Evolutionary conservation across 2,888 invertebrate genomes (phyloP), one percentile per base, ranked within the genome.

Genomic region (Unio pictorum): DNA sequence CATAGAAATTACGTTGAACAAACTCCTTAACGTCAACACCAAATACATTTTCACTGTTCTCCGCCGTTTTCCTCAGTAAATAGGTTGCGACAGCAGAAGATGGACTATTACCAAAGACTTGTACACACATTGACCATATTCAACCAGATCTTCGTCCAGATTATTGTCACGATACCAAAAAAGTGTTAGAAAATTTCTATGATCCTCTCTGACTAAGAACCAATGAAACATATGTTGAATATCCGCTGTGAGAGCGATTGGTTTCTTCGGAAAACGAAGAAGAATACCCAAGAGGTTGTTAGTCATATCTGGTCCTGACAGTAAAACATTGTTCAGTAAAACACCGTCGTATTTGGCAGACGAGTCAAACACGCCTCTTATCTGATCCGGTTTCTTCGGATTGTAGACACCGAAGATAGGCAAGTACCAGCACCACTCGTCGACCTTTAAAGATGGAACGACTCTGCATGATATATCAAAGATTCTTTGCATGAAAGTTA

Each of bases 141-240:
- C 71, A 5, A 66, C 34, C 7, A 70, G 54, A 4, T 56, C 63
- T 23, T 67, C 70, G 3, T 61, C 34, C 18, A 63, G 61, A 61
- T 70, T 67, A 61, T 75, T 73, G 26, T 80, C 70, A 55, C 60
- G n/a, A 55, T 71, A 72, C 75, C 78, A 78, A 18, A 78, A 63
- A 61, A 78, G 76, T 20, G 70, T 55, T 7, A 75, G 58, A 61
- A 55, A 78, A 30, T 30, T 30, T 6, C 30, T 30, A 30, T 5
- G 30, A 30, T 30, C 5, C 30, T 30, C 69, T 17, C 62, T 18
- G 3, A 79, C 77, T n/a, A 28, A 17, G 59, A 78, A 75, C 11
- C 69, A 69, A 57, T 74, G 69, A 58, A 79, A 76, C 76, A 79
- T 79, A 45, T 73, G 75, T 60, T 79, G 66, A 28, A 79, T 71